phyloP scores from a whole-genome alignment of 35 echinoderm and acorn worm species.

The Heliocidaris erythrogramma region DNA sequence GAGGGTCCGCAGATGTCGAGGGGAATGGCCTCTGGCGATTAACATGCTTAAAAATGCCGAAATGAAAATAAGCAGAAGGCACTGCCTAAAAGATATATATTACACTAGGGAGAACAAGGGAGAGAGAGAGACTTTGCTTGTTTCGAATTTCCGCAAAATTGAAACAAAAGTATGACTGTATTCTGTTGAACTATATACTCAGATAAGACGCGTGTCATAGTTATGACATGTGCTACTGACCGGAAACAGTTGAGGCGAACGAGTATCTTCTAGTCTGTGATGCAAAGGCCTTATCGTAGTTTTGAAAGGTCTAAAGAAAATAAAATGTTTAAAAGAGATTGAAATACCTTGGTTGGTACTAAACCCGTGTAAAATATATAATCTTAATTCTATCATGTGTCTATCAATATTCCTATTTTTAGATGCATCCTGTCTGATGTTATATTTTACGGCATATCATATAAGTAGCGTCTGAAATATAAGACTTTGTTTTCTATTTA shows the following conservation, averaged over 20 bases:
- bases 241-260: background rate
- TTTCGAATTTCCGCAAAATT: conserved; percentile 4
- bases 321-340: background rate
- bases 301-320: background rate
- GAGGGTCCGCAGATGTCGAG: background rate
- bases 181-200: background rate
- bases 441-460: background rate
- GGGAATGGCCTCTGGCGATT: background rate
- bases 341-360: background rate
- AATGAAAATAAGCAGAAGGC: background rate
- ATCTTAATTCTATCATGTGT: background rate
- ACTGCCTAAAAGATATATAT: background rate
- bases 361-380: background rate
- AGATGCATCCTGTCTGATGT: background rate
- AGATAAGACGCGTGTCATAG: background rate
- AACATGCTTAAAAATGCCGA: background rate
- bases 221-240: conserved; percentile 9
- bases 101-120: background rate
- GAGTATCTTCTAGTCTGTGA: background rate
- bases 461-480: background rate
- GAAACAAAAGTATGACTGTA: background rate
- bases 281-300: background rate
- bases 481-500: background rate
- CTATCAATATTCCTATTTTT: background rate
- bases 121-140: background rate